Evolutionary conservation across 2,113 vertebrate species (phyloP), one percentile per base, ranked within the genome.

Genomic region (Circaetus gallicus): DNA sequence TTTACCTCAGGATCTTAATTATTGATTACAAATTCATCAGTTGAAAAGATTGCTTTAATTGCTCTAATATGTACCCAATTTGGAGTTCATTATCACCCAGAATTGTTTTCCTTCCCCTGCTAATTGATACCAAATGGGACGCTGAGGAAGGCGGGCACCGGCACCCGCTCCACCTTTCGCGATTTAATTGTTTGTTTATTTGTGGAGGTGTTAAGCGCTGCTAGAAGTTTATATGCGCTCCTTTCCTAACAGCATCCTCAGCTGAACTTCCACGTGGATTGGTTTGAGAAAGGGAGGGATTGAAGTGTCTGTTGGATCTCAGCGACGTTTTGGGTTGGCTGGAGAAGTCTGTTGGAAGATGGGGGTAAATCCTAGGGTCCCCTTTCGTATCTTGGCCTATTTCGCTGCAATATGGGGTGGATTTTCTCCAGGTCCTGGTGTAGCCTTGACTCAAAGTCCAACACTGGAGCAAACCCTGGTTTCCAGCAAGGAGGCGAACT

Each of bases 1-100:
- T 95, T 95, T 97, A 95, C 94, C 91, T 97, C 97, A 96, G 96
- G 85, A 95, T 97, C 96, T 97, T 94, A 97, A 97, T 97, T 98
- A 98, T 97, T 97, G 96, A 97, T 98, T 98, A 96, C 97, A 97
- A 97, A 97, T 98, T 97, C 94, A 97, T 97, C 96, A 96, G 56
- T 58, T 95, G 89, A 96, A 97, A 97, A 97, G 89, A 96, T 95
- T 66, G 93, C 89, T 96, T 47, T 97, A 97, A 98, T 97, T 95
- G 81, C 87, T 97, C 58, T 98, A 98, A 97, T 98, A 96, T 94
- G 86, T 62, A 95, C 92, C 95, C 96, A 97, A 93, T 97, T 98
- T 97, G 90, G 96, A 98, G 93, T 96, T 98, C 92, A 91, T 96
- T 97, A 97, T 82, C 67, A 8, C 42, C 93, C 89, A 88, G 96